A percentile compares a stretch with the other conserved stretches of the same genome.
phyloP scores from a whole-genome alignment of 2,113 vertebrate genomes.

The Vicugna pacos region DNA sequence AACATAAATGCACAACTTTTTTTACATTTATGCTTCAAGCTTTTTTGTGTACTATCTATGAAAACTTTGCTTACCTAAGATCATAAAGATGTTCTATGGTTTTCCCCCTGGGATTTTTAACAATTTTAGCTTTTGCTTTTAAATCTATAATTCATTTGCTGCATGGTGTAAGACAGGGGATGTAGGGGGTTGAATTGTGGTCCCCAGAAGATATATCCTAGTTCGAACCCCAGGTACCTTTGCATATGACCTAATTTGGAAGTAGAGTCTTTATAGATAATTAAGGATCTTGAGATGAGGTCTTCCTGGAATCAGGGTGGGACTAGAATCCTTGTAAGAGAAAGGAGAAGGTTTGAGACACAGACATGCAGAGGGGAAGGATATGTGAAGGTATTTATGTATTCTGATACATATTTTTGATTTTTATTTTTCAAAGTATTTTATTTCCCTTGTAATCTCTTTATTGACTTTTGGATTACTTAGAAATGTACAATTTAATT shows the following conservation, averaged over 20 bases:
- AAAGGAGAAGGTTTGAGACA: neutral
- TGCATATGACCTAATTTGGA: neutral
- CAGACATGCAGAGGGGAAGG: neutral
- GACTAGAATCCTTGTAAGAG: neutral
- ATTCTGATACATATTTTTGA: neutral
- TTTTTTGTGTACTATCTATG: neutral
- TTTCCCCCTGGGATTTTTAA: neutral
- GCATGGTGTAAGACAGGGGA: too few relatives aligned
- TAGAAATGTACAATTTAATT: neutral
- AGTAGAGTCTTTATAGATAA: neutral
- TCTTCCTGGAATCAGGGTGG: neutral
- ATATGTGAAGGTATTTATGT: neutral
- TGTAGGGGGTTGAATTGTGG: neutral
- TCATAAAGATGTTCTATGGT: neutral
- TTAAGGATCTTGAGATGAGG: neutral
- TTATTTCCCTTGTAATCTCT: neutral
- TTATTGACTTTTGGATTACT: neutral
- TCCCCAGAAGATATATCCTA: neutral
- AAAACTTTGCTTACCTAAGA: neutral
- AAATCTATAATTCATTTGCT: neutral
- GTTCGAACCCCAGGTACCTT: neutral
- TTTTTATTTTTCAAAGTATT: neutral
- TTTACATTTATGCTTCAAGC: neutral
- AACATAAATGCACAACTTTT: too few relatives aligned
- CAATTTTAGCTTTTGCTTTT: neutral